Evolutionary conservation across 2,113 vertebrate genomes (phyloP), one percentile per base, ranked within the genome.

Genomic region (Colius striatus): DNA sequence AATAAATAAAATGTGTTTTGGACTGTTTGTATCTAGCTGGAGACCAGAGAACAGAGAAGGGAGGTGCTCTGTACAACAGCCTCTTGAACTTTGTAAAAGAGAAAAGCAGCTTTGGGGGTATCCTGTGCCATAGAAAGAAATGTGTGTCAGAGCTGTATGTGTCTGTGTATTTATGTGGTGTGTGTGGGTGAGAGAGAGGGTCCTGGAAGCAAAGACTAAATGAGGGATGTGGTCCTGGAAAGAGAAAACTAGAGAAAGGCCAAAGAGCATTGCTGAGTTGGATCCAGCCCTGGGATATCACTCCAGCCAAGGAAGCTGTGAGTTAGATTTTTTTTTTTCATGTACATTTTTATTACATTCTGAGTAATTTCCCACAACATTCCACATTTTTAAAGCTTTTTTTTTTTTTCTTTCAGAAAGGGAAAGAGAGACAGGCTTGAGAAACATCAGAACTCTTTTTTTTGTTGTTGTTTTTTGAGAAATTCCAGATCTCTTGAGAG

Each of bases 191-290:
- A 96, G 84, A 90, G 79, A 89, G 85, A 82, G 78, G 91, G 94
- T 94, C 93, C 84, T 95, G 92, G 94, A 97, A 94, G 84, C 81
- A 89, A 55, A 90, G 53, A 78, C 34, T 58, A 86, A 85, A 80
- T 92, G 92, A 96, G 85, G 90, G 95, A 95, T 92, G 76, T 95
- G 96, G 93, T 91, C 89, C 94, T 97, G 97, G 96, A 97, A 97
- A 96, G 90, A 93, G 87, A 96, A 91, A 95, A 78, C 84, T 77
- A 96, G 48, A 71, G 79, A 94, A 94, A 96, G 94, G 96, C 97
- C 96, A 97, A 97, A 96, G 95, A 97, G 96, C 95, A 96, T 97
- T 97, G 87, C 96, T 97, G 97, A 97, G 92, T 84, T 94, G 92
- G 86, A 95, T 97, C 96, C 97, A 97, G 83, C 94, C 75, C 92